Evolutionary conservation across 1,140 invertebrate species (phyloP).

Genomic region (Laupala kohalensis): DNA sequence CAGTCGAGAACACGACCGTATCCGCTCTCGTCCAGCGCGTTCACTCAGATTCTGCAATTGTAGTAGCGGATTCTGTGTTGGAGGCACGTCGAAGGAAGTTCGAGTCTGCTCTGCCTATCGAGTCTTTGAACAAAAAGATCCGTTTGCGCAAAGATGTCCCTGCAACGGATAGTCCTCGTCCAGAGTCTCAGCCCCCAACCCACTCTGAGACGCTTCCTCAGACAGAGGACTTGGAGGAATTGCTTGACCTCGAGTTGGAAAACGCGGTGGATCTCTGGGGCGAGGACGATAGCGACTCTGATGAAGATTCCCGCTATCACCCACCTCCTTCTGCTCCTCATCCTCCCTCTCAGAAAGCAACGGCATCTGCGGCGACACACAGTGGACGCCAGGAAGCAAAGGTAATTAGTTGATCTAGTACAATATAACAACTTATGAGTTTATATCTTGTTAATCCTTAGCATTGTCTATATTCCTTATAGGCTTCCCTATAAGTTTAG

Average conservation of each 20-base stretch:
- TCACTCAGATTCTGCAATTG: neutral
- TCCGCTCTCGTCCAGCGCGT: neutral
- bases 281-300: slow-evolving; percentile 2
- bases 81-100: slow-evolving; percentile 30
- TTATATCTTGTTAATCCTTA: too few relatives aligned
- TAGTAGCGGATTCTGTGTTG: slow-evolving; percentile 24
- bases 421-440: too few relatives aligned
- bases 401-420: too few relatives aligned
- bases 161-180: neutral
- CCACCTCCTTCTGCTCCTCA: too few relatives aligned
- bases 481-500: too few relatives aligned
- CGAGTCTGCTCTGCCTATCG: slow-evolving; percentile 26
- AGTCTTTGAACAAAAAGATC: slow-evolving; percentile 30
- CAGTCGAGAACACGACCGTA: too few relatives aligned
- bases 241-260: slow-evolving; percentile 2
- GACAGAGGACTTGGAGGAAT: slow-evolving; percentile 6
- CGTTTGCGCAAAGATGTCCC: slow-evolving; percentile 19
- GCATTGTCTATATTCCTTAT: too few relatives aligned
- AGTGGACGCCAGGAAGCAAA: too few relatives aligned
- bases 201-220: neutral
- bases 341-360: too few relatives aligned
- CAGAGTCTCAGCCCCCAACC: neutral
- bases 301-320: too few relatives aligned
- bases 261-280: slow-evolving; percentile 1
- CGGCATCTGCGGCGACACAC: too few relatives aligned